These are phyloP conservation scores for Aproaerema taeniolella DNA, from an alignment of 2,888 invertebrate species.

Conservation along the genomic window DNA sequence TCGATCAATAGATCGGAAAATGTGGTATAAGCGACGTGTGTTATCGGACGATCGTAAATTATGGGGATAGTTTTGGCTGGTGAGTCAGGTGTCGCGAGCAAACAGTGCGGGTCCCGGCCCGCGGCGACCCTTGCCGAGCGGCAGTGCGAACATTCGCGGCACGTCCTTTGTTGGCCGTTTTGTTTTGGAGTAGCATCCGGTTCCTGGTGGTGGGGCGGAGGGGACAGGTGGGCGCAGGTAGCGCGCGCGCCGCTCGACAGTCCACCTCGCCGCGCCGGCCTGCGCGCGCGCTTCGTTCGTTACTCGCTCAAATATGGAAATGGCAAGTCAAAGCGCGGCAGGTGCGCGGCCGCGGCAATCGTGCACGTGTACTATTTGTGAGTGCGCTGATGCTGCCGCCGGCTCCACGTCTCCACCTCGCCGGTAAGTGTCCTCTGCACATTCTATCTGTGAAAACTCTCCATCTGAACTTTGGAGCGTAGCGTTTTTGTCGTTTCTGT, in stretches of 20 bases:
- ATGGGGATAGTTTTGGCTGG: conserved; percentile 38
- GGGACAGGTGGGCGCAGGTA: conserved; percentile 74
- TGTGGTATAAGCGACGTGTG: conserved; percentile 27
- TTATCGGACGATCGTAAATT: conserved; percentile 28
- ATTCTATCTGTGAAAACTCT: conserved; percentile 29
- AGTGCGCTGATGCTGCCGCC: conserved; percentile 62
- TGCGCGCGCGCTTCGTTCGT: conserved; percentile 66
- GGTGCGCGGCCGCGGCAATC: conserved; percentile 69
- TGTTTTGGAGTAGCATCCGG: conserved; percentile 76
- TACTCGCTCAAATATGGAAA: conserved; percentile 61
- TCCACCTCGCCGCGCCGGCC: conserved; percentile 59
- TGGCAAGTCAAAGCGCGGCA: conserved; percentile 73
- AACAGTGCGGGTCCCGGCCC: conserved; percentile 45
- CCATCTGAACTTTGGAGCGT: conserved; percentile 33
- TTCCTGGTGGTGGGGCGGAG: conserved; percentile 69
- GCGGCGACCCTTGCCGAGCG: conserved; percentile 41
- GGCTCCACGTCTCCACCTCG: conserved; percentile 30
- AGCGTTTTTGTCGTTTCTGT: conserved; percentile 52
- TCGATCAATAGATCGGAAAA: conserved; percentile 28
- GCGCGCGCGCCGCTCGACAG: conserved; percentile 64
- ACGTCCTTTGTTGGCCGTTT: conserved; percentile 76
- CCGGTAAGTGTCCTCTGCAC: conserved; percentile 50
- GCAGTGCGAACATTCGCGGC: conserved; percentile 72
- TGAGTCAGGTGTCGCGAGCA: conserved; percentile 61
- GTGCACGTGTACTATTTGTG: conserved; percentile 76